Percentiles rank a stretch among this genome's conserved stretches.
Evolutionary conservation across 2,113 vertebrate species (phyloP).

Genomic region (Rhinoderma darwinii): DNA sequence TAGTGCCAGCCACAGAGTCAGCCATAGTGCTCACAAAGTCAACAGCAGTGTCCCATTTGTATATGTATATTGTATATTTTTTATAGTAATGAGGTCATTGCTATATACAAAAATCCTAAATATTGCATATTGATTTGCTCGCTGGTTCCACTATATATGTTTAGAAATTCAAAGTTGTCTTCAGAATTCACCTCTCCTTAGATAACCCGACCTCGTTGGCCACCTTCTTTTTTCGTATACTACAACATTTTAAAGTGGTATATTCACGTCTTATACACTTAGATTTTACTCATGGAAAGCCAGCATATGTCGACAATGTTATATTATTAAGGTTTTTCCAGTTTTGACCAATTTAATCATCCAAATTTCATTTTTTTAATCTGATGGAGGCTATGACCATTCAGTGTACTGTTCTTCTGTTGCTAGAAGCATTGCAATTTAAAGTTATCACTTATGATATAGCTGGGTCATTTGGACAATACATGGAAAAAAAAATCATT

Average conservation of each 20-base stretch:
- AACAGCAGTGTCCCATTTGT: no score
- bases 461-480: neutral
- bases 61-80: no score
- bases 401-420: neutral
- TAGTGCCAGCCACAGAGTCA: no score
- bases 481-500: slow-evolving; percentile 15
- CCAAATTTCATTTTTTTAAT: neutral
- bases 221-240: neutral
- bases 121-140: no score
- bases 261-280: neutral
- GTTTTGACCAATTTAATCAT: neutral
- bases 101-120: no score
- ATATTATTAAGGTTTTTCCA: no score
- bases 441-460: slow-evolving; percentile 23
- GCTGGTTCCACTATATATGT: no score
- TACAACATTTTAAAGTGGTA: neutral
- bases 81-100: no score
- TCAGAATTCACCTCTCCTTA: no score
- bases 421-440: slow-evolving; percentile 24
- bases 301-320: neutral
- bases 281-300: neutral
- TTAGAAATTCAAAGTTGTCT: no score
- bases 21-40: no score
- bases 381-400: neutral
- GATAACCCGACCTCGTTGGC: neutral